These are phyloP conservation scores for Plagodis dolabraria DNA, from an alignment of 2,888 invertebrate species.

Conservation along the genomic window DNA sequence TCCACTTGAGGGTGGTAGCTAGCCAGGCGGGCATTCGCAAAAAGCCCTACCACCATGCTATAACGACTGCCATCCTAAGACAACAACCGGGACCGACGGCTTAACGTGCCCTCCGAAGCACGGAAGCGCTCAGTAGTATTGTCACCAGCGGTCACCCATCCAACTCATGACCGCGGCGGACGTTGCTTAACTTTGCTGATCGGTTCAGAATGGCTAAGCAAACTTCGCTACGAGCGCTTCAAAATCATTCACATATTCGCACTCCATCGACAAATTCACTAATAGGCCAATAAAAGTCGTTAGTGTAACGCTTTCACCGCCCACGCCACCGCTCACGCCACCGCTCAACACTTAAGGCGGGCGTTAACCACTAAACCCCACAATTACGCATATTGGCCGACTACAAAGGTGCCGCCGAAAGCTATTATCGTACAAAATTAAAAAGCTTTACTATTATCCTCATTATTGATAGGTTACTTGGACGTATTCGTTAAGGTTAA, in stretches of 20 bases:
- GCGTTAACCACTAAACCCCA: slow-evolving; percentile 70
- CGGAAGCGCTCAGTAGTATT: too few species aligned
- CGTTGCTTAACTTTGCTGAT: too few species aligned
- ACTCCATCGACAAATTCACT: slow-evolving; percentile 15
- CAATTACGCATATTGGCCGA: slow-evolving; percentile 82
- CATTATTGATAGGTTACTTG: slow-evolving; percentile 35
- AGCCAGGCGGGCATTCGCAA: too few species aligned
- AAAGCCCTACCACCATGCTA: too few species aligned
- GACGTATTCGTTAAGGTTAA: slow-evolving; percentile 1
- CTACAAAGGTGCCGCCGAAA: slow-evolving; percentile 71
- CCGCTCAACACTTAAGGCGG: slow-evolving; percentile 50
- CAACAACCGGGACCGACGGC: too few species aligned
- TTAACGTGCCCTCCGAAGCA: too few species aligned
- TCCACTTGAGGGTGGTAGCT: too few species aligned
- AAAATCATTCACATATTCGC: slow-evolving; percentile 20
- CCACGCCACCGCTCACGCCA: slow-evolving; percentile 40
- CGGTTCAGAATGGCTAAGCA: too few species aligned
- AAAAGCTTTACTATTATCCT: slow-evolving; percentile 67
- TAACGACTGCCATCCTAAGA: too few species aligned
- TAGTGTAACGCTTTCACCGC: slow-evolving; percentile 41
- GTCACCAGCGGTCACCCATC: too few species aligned
- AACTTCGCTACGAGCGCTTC: too few species aligned
- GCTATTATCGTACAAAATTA: slow-evolving; percentile 74
- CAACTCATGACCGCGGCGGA: too few species aligned
- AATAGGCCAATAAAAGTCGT: slow-evolving; percentile 29